These are phyloP conservation scores for Eulemur albifrons DNA, from an alignment of 2,797 vertebrate species.

Conservation along the genomic window DNA sequence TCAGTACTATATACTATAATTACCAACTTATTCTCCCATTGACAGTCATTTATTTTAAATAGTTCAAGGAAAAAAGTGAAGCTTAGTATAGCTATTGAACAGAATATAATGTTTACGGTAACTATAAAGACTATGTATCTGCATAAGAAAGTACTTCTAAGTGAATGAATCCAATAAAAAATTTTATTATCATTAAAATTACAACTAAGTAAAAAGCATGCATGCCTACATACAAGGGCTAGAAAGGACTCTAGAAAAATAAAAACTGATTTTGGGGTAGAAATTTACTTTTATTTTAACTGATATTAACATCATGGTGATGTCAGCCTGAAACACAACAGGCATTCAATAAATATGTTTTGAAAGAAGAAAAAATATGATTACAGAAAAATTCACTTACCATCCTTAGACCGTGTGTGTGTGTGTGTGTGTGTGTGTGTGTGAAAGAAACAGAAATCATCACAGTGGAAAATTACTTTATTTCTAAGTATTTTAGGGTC, in stretches of 20 bases:
- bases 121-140: background rate
- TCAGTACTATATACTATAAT: background rate
- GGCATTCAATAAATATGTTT: background rate
- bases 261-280: background rate
- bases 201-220: background rate
- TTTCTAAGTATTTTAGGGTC: background rate
- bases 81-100: background rate
- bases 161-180: background rate
- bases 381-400: background rate
- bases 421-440: background rate
- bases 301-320: background rate
- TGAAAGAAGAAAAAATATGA: constrained; percentile 9
- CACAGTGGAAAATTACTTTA: background rate
- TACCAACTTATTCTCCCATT: background rate
- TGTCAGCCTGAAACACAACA: background rate
- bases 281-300: background rate
- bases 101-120: background rate
- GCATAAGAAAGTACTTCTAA: background rate
- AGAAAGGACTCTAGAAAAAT: background rate
- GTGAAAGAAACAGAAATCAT: background rate
- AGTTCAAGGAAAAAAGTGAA: background rate
- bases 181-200: background rate
- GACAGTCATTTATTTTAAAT: constrained; percentile 8
- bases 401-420: background rate
- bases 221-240: background rate